These are phyloP conservation scores for Drosophila demipolita DNA, from an alignment of 2,888 invertebrate species.

Conservation along the genomic window DNA sequence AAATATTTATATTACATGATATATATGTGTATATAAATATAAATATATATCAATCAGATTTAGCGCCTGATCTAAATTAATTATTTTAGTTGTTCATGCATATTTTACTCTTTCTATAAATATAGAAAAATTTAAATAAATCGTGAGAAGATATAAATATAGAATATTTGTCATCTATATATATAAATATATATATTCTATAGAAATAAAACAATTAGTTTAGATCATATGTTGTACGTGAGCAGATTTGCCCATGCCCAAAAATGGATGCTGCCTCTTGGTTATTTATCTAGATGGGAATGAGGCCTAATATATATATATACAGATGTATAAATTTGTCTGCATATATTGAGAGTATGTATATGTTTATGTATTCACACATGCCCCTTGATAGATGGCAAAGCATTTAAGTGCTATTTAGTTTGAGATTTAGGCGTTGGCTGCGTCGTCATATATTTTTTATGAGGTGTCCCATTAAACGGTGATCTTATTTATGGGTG, in stretches of 20 bases:
- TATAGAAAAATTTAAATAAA: neutral
- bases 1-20: neutral
- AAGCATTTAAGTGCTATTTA: slow-evolving; percentile 13
- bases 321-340: neutral
- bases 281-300: neutral
- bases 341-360: neutral
- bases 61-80: neutral
- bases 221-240: neutral
- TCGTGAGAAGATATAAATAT: neutral
- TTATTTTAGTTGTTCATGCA: neutral
- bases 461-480: slow-evolving; percentile 47
- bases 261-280: neutral
- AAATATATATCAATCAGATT: neutral
- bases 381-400: neutral
- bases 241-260: neutral
- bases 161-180: too few relatives aligned
- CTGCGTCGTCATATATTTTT: slow-evolving; percentile 19
- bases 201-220: neutral
- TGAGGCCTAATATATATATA: too few relatives aligned
- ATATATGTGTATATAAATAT: slow-evolving; percentile 9
- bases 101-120: neutral
- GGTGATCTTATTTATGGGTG: slow-evolving; percentile 70
- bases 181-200: neutral
- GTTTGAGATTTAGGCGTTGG: slow-evolving; percentile 36
- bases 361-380: neutral